Percentiles rank a stretch among this genome's conserved stretches.
Conservation (phyloP, 2,797 vertebrate genomes). For the Ctenosaura bakeri region DNA sequence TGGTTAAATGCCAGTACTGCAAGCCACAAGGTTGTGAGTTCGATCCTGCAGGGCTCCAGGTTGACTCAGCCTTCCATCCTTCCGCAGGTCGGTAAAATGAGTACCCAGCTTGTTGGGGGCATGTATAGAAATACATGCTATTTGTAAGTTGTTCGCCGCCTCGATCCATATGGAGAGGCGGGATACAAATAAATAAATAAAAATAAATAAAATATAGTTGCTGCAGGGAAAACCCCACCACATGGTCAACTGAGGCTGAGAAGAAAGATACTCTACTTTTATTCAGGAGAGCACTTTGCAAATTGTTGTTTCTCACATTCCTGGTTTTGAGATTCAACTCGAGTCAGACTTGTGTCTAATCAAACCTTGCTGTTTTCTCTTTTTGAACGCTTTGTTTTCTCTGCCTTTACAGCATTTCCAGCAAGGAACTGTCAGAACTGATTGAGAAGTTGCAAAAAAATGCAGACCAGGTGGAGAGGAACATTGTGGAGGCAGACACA, state of each 20-base stretch:
- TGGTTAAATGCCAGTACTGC: too few species aligned
- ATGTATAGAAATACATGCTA: too few species aligned
- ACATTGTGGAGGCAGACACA: slow-evolving; percentile 91
- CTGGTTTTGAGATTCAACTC: too few species aligned
- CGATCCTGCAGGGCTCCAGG: too few species aligned
- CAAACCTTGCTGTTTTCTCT: neutral
- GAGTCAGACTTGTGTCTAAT: rapidly evolving
- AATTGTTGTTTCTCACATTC: neutral
- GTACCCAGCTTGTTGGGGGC: too few species aligned
- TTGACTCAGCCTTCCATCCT: too few species aligned
- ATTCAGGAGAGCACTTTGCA: neutral
- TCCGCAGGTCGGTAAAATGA: too few species aligned
- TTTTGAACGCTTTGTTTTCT: neutral
- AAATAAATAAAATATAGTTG: neutral
- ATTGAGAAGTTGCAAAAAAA: slow-evolving; percentile 95
- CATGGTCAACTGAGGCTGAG: neutral
- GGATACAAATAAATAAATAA: too few species aligned
- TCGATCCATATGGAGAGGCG: too few species aligned
- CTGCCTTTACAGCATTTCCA: slow-evolving; percentile 78
- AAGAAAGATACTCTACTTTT: too few species aligned
- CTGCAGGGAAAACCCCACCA: neutral
- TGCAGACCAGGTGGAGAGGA: slow-evolving; percentile 96
- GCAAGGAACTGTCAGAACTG: slow-evolving; percentile 85
- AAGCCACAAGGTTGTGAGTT: too few species aligned
- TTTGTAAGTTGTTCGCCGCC: too few species aligned